A percentile compares a stretch with the other conserved stretches of the same genome.
These are phyloP conservation scores for Colinus virginianus DNA, from an alignment of 2,113 vertebrate species.

Conservation along the genomic window DNA sequence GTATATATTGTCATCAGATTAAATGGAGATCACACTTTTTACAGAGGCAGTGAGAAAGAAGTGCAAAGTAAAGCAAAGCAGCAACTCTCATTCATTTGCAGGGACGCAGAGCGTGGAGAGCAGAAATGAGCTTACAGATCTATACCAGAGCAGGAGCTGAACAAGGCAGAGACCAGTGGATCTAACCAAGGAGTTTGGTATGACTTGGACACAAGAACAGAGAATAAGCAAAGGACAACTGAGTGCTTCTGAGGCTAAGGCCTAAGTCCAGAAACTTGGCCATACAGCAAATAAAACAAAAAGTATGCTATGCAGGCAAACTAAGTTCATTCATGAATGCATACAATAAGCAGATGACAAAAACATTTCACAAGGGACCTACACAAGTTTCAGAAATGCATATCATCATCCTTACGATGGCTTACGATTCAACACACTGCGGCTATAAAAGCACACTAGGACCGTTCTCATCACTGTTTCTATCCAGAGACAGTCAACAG, in stretches of 20 bases:
- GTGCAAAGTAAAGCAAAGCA: too few relatives aligned
- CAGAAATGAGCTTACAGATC: fast-evolving
- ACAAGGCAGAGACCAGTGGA: not conserved
- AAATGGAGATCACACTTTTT: not conserved
- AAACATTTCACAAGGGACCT: not conserved
- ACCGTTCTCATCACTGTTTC: not conserved
- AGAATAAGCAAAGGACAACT: not conserved
- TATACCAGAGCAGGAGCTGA: not conserved
- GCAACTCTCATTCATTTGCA: too few relatives aligned
- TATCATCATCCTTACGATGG: not conserved
- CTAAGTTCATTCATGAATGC: fast-evolving
- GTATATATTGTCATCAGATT: not conserved
- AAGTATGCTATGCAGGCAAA: not conserved
- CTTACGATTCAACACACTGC: not conserved
- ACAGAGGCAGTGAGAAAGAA: not conserved
- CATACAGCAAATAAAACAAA: not conserved
- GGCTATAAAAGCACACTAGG: not conserved
- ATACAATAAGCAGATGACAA: not conserved
- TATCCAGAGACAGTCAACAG: not conserved
- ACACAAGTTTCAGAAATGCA: not conserved
- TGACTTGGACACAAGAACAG: not conserved
- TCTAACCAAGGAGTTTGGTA: not conserved
- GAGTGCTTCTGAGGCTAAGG: not conserved
- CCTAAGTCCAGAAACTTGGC: not conserved
- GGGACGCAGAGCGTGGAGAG: not conserved